Conservation (phyloP, 2,113 vertebrate genomes). For the Hippocampus barbouri region DNA sequence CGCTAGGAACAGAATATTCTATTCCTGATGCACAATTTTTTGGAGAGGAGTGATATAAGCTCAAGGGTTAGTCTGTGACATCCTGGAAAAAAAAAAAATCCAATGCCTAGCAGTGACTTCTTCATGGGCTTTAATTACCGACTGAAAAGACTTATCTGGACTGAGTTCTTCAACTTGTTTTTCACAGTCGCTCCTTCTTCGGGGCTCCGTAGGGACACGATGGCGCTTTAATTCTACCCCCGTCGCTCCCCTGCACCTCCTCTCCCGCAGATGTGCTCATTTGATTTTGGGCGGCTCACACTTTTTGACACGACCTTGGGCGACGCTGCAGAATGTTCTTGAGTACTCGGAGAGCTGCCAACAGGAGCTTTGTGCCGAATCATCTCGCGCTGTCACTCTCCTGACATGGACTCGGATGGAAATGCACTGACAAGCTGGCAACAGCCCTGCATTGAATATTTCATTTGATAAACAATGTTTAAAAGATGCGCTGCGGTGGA, state of each 20-base stretch:
- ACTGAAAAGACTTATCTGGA: constrained; percentile 43
- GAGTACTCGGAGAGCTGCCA: background rate
- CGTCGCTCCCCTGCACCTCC: constrained; percentile 6
- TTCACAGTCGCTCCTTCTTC: constrained; percentile 33
- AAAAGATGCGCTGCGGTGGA: constrained; percentile 20
- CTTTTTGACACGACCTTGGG: constrained; percentile 33
- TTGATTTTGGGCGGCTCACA: constrained; percentile 36
- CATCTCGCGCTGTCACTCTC: constrained; percentile 28
- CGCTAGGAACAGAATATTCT: constrained; percentile 27
- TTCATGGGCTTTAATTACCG: constrained; percentile 58
- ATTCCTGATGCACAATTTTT: constrained; percentile 53
- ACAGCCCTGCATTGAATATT: constrained; percentile 28
- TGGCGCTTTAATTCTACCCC: constrained; percentile 40
- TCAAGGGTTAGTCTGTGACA: constrained; percentile 43
- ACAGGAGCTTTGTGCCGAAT: constrained; percentile 22
- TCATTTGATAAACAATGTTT: constrained; percentile 20
- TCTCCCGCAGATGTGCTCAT: constrained; percentile 15
- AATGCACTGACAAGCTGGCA: constrained; percentile 22
- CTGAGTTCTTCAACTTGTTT: constrained; percentile 45
- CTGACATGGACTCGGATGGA: constrained; percentile 19
- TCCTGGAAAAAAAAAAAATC: constrained; percentile 31
- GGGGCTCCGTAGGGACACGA: constrained; percentile 34
- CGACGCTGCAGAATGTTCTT: constrained; percentile 9
- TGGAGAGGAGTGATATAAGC: constrained; percentile 28
- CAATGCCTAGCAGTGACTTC: constrained; percentile 30